Percentiles rank a stretch among this genome's conserved stretches.
These are phyloP conservation scores for Sacculina carcini DNA, from an alignment of 2,888 invertebrate genomes.

Conservation along the genomic window DNA sequence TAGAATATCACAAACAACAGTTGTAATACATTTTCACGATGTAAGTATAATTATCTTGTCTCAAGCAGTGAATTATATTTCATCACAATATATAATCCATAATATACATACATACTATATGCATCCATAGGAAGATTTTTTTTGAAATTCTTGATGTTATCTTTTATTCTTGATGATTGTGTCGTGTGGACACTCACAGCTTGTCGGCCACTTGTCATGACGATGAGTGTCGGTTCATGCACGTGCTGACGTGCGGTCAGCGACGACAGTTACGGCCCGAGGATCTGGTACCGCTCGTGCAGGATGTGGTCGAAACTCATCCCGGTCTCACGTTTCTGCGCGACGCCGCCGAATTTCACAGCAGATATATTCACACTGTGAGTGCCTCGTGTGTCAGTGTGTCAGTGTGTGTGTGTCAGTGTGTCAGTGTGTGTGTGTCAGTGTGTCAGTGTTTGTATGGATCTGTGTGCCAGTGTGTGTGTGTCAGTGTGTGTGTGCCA, in stretches of 20 bases:
- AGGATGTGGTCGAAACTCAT: slow-evolving; percentile 96
- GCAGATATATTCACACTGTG: slow-evolving; percentile 91
- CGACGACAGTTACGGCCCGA: slow-evolving; percentile 34
- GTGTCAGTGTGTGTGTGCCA: background rate
- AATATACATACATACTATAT: too few species aligned
- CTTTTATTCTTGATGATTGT: too few species aligned
- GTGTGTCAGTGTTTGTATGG: background rate
- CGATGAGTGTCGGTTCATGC: slow-evolving; percentile 60
- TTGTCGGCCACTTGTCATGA: slow-evolving; percentile 60
- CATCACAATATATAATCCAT: too few species aligned
- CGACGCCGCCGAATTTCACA: slow-evolving; percentile 95
- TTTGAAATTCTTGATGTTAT: too few species aligned
- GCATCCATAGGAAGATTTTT: too few species aligned
- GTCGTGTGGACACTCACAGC: too few species aligned
- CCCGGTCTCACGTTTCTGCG: slow-evolving; percentile 89
- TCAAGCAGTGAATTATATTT: too few species aligned
- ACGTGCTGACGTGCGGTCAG: slow-evolving; percentile 35
- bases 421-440: background rate
- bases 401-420: background rate
- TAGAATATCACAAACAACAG: too few species aligned
- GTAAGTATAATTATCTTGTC: too few species aligned
- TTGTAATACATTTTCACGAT: too few species aligned
- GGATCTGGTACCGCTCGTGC: slow-evolving; percentile 75
- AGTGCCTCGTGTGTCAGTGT: too few species aligned
- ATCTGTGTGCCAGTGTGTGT: background rate